phyloP scores from a whole-genome alignment of 2,888 invertebrate species.

The Calliphora vomitoria region DNA sequence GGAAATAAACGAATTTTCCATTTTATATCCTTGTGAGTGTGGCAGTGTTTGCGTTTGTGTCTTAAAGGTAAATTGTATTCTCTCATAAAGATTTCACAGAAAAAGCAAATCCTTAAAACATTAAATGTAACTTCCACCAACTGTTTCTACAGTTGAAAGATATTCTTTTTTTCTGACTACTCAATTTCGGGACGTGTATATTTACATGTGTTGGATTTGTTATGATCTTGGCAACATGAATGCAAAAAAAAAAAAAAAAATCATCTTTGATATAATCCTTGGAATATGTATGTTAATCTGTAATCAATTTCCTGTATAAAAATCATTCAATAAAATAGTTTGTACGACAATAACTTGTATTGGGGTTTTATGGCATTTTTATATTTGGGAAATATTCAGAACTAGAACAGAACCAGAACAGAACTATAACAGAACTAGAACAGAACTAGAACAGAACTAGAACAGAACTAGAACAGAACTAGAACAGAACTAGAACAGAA shows the following conservation, averaged over 20 bases:
- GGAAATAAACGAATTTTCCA: not conserved
- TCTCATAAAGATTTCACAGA: constrained; percentile 3
- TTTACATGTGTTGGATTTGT: not conserved
- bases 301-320: constrained; percentile 3
- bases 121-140: constrained; percentile 28
- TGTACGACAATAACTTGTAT: not conserved
- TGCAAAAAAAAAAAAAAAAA: too few relatives aligned
- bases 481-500: too few relatives aligned
- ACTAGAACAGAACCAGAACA: too few relatives aligned
- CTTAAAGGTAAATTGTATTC: constrained; percentile 24
- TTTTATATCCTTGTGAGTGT: not conserved
- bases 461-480: too few relatives aligned
- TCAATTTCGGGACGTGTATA: not conserved
- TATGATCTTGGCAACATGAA: not conserved
- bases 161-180: not conserved
- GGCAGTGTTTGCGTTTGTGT: not conserved
- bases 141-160: not conserved
- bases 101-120: constrained; percentile 33
- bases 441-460: too few relatives aligned
- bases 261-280: too few relatives aligned
- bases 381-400: too few relatives aligned
- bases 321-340: not conserved
- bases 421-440: too few relatives aligned
- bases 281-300: not conserved
- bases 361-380: too few relatives aligned